These are phyloP conservation scores for Periophthalmus modestus DNA, from an alignment of 2,113 vertebrate genomes.

Conservation along the genomic window DNA sequence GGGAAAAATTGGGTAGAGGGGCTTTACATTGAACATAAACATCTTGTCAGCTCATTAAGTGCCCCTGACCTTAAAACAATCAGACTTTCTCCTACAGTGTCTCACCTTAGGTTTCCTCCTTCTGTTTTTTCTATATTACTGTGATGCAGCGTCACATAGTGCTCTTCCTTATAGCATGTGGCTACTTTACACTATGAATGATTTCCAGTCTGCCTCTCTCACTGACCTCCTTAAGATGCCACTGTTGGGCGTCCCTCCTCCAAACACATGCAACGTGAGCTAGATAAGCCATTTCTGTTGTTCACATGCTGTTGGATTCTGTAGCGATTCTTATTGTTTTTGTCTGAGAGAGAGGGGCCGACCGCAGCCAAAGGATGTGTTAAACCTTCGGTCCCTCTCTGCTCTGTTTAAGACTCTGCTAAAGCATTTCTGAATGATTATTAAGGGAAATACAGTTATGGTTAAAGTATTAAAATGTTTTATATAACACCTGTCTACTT, in stretches of 20 bases:
- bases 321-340: constrained; percentile 58
- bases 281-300: constrained; percentile 36
- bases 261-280: constrained; percentile 30
- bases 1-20: no score
- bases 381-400: constrained; percentile 62
- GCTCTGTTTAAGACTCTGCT: constrained; percentile 38
- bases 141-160: constrained; percentile 58
- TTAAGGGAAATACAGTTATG: constrained; percentile 52
- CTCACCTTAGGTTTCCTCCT: constrained; percentile 44
- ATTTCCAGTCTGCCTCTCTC: constrained; percentile 75
- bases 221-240: constrained; percentile 72
- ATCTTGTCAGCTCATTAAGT: not conserved
- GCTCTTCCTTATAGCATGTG: constrained; percentile 71
- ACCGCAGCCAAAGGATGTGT: constrained; percentile 74
- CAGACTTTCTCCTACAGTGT: not conserved
- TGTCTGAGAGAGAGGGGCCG: constrained; percentile 60
- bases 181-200: constrained; percentile 67
- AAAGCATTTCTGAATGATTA: constrained; percentile 64
- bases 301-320: constrained; percentile 43
- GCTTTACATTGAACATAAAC: not conserved
- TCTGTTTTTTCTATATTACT: constrained; percentile 76
- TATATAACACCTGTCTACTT: constrained; percentile 59
- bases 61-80: not conserved
- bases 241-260: constrained; percentile 45
- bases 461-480: constrained; percentile 73